Conservation (phyloP, 1,140 invertebrate species). For the Papilio polyxenes region DNA sequence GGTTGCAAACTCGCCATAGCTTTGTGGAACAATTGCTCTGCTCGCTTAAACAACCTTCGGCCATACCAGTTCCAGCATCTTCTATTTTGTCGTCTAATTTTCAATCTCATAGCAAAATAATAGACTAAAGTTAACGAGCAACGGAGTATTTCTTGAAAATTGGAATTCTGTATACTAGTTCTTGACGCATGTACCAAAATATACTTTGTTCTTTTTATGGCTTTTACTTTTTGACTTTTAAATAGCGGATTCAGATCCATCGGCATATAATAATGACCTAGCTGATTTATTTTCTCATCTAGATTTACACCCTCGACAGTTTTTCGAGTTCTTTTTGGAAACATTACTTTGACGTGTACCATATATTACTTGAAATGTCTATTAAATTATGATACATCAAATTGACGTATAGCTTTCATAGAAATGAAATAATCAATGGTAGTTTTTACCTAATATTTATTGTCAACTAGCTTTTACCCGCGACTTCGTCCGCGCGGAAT, state of each 20-base stretch:
- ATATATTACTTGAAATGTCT: slow-evolving; percentile 10
- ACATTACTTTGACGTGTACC: neutral
- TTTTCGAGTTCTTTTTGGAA: slow-evolving; percentile 25
- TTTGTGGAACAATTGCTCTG: slow-evolving; percentile 51
- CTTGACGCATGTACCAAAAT: slow-evolving; percentile 46
- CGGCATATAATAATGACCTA: slow-evolving; percentile 47
- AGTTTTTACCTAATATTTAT: too few relatives aligned
- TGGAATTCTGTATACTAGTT: slow-evolving; percentile 44
- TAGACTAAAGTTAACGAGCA: slow-evolving; percentile 54
- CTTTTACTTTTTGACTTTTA: slow-evolving; percentile 50
- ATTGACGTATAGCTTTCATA: neutral
- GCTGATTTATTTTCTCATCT: slow-evolving; percentile 49
- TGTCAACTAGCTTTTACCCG: too few relatives aligned
- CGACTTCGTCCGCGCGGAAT: too few relatives aligned
- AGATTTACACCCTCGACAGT: slow-evolving; percentile 34
- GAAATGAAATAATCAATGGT: neutral
- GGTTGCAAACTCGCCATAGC: slow-evolving; percentile 52
- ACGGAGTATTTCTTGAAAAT: slow-evolving; percentile 50
- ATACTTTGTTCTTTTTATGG: slow-evolving; percentile 45
- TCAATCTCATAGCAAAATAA: slow-evolving; percentile 59
- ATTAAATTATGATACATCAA: neutral
- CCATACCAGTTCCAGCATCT: slow-evolving; percentile 45
- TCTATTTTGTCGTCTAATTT: slow-evolving; percentile 45
- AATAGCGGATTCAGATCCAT: slow-evolving; percentile 47
- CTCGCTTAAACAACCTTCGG: slow-evolving; percentile 49